Base-by-base conservation (phyloP, 2,888 invertebrate genomes). In the Augiades crinisus region DNA sequence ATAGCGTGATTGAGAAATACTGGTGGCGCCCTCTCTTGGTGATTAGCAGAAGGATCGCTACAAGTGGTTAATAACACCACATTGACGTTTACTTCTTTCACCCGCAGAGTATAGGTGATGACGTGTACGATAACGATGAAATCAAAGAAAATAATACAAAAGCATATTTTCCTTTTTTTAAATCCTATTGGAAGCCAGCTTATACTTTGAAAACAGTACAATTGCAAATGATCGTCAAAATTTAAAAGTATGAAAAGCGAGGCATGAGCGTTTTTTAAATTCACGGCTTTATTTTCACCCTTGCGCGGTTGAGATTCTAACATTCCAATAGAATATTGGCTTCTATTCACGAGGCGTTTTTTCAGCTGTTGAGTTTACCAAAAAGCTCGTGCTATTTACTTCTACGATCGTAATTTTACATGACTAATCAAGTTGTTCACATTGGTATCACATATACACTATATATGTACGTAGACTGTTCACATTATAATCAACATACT, bases 151-250 rank as follows among this genome's bases (percentile, higher is more conserved):
- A 46, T 24, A 22, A 34, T 24, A 17, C 36, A 14, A 36, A 44
- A 36, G 36, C 46, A 47, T 47, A 47, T 37, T 38, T 38, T 41
- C 41, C 33, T 22, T 24, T 34, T 6, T 24, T 17, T 12, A 40
- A 38, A 40, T 21, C 38, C 16, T 33, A 13, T 8, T 8, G 22
- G 21, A 47, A 47, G 6, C 16, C 34, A 38, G 24, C 41, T 40
- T 38, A 31, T 22, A 21, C 40, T 49, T 49, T 49, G 49, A 41
- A 34, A 31, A 47, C 40, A 40, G 37, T 47, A 37, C 47, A 47
- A 47, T 47, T 47, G 47, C 27, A 50, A 41, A 50, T 43, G 49
- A 50, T 50, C 49, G 34, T 41, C 41, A 49, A 49, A 41, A 50
- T 50, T 50, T 49, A 41, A 49, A 49, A 49, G 49, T 41, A 49